Base-by-base conservation (phyloP, 1,140 invertebrate species). In the Zaprionus ornatus region DNA sequence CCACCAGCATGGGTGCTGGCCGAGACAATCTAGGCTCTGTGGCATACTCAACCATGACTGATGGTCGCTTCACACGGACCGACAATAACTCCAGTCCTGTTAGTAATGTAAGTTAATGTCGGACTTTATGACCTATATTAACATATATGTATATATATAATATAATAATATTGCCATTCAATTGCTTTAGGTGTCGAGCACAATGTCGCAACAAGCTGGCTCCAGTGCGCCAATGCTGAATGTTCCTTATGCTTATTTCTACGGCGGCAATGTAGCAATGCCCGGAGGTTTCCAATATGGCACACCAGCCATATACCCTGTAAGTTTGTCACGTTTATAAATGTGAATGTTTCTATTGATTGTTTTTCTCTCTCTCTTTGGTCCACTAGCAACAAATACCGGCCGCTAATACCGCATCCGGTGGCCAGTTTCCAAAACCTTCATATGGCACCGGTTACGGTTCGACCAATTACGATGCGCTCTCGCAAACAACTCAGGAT, bases 61-160 rank as follows among this genome's bases (percentile, higher is more conserved):
- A 96, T 91, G 96, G 94, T 65, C 95, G 97, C 92, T 96, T 97
- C 92, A 94, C 95, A 54, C 94, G 97, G 84, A 95, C 96, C 66
- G 97, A 97, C 92, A 96, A 96, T 92, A 97, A 97, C 93, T 96
- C 96, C 64, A 96, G 95, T 72, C 96, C 97, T 48, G 96, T 97
- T 74, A 92, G 91, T 71, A 92, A 92, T 82, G 92, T 92, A 57
- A 83, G 88, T 85, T 27, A 27, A 27, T 60, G 2, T 25, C 25
- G 9, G 35, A 40, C 5, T 40, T 6, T 0, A 35, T 17, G 27
- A 3, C 10, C n/a, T n/a, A n/a, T n/a, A n/a, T n/a, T n/a, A n/a
- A n/a, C n/a, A n/a, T 29, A 45, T 17, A 45, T 27, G n/a, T 52
- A 54, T 25, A 9, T 40, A 10, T 48, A 32, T 7, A 7, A 7